Conservation (phyloP, 2,888 invertebrate genomes). For the Callyntrura sp. region DNA sequence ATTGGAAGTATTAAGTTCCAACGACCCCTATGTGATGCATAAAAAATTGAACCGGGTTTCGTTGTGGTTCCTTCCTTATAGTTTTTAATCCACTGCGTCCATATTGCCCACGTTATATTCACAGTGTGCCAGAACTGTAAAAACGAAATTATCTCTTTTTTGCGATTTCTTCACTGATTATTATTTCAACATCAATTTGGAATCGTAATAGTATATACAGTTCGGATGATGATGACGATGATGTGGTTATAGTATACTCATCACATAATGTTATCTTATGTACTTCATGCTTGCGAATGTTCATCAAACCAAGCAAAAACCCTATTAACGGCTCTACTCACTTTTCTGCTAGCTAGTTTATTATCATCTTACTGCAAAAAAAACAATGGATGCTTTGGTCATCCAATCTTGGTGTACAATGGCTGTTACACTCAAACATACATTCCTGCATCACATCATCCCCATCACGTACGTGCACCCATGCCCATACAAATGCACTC, state of each 20-base stretch:
- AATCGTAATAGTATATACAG: slow-evolving; percentile 24
- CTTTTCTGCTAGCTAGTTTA: background rate
- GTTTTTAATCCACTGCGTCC: background rate
- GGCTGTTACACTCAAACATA: background rate
- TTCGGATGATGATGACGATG: background rate
- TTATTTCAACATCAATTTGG: slow-evolving; percentile 42
- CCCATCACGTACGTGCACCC: slow-evolving; percentile 10
- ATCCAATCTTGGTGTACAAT: background rate
- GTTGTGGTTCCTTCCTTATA: slow-evolving; percentile 22
- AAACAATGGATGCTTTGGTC: slow-evolving; percentile 22
- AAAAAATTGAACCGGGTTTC: slow-evolving; percentile 55
- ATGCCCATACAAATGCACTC: background rate
- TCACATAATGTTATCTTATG: background rate
- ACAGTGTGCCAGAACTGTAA: slow-evolving; percentile 32
- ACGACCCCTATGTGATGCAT: slow-evolving; percentile 43
- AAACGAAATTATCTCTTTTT: slow-evolving; percentile 7
- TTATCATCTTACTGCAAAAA: background rate
- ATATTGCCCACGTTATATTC: background rate
- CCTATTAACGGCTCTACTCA: background rate
- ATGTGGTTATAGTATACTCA: background rate
- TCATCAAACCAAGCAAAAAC: slow-evolving; percentile 24
- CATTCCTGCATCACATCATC: background rate
- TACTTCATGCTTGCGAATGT: background rate
- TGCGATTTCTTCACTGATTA: slow-evolving; percentile 38
- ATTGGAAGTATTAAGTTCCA: slow-evolving; percentile 43